Evolutionary conservation across 2,113 vertebrate species (phyloP), one percentile per base, ranked within the genome.

Genomic region (Grus americana): DNA sequence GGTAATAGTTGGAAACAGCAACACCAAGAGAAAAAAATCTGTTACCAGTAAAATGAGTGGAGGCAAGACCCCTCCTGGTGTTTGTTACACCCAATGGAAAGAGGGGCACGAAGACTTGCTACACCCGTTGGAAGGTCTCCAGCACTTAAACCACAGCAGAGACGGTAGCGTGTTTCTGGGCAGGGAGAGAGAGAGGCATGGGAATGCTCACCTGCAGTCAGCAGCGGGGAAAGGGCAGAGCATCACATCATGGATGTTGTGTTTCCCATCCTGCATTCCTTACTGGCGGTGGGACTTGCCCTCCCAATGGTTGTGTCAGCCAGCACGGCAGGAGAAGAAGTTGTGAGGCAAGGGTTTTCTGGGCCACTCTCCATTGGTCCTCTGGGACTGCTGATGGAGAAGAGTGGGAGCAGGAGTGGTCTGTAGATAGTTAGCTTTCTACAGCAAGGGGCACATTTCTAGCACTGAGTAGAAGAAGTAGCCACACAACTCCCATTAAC

Each of bases 401-500:
- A 89, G 92, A 76, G 65, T 15, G 26, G 82, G 88, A 92, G 49
- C 61, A 59, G 49, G 81, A 85, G 24, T 29, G 73, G 34, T 46
- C 76, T 89, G 82, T 29, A 78, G 76, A 85, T 72, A 82, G 86
- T 88, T 75, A 72, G 79, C 61, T 84, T 93, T 88, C 89, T 84
- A 20, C 86, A 92, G 80, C 58, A 92, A 89, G 47, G 78, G 75
- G 47, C 42, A 88, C 82, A 85, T 95, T 96, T 91, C 95, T 90
- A 95, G 83, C 57, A 71, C 47, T 19, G 84, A 92, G 94, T 72
- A 66, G 91, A 94, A 88, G 91, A 85, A 87, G 90, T 72, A 80
- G 96, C 90, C 93, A 73, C 84, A 93, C 86, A 96, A 93, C 97
- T 97, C 94, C 94, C 88, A 93, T 96, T 95, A 98, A 94, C 97